Percentiles rank a stretch among this genome's conserved stretches.
Conservation (phyloP, 2,113 vertebrate genomes). For the Malurus elegans region DNA sequence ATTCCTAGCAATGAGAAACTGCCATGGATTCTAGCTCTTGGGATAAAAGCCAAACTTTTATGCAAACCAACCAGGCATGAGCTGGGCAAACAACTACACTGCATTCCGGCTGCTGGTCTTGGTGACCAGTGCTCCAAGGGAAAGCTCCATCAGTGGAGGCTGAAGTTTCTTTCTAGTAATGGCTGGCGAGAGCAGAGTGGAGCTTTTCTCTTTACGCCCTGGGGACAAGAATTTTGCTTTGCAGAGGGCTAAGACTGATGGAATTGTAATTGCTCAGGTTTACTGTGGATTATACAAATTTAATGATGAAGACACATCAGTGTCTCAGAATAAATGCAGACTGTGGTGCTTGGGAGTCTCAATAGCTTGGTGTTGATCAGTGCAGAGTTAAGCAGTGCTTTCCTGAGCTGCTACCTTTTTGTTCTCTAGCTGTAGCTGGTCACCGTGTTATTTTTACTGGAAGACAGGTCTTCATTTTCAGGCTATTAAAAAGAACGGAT, state of each 20-base stretch:
- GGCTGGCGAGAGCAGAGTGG: neutral
- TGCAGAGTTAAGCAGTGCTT: neutral
- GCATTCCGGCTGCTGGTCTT: neutral
- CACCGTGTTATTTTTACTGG: neutral
- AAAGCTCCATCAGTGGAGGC: neutral
- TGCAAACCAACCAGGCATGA: neutral
- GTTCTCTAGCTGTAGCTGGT: neutral
- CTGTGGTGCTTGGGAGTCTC: neutral
- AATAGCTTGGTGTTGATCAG: neutral
- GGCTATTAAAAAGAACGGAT: neutral
- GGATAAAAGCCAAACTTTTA: neutral
- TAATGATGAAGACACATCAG: neutral
- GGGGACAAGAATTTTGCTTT: neutral
- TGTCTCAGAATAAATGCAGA: neutral
- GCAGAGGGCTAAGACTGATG: neutral
- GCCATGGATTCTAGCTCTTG: neutral
- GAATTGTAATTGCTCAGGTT: neutral
- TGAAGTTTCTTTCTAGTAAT: neutral
- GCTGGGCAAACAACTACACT: neutral
- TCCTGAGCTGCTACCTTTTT: neutral
- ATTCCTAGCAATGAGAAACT: slow-evolving; percentile 12
- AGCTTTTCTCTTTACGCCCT: neutral
- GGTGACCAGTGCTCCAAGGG: neutral
- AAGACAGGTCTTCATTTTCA: neutral
- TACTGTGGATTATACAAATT: neutral